Base-by-base conservation (phyloP, 2,113 vertebrate genomes). In the Lichenostomus cassidix region DNA sequence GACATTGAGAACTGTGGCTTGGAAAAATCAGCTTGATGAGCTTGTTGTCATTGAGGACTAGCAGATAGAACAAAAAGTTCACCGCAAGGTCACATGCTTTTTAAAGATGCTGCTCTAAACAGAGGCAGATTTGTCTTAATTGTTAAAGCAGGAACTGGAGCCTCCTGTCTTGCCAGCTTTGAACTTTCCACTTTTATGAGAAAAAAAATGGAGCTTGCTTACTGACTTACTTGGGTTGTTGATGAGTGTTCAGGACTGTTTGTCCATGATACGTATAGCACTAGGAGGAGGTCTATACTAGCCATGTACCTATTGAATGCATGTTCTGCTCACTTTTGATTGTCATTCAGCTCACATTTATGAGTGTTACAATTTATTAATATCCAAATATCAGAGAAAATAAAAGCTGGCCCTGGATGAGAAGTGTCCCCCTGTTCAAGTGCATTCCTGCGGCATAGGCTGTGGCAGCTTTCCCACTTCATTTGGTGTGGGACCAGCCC, bases 61-160 rank as follows among this genome's bases (percentile, higher is more conserved):
- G 75, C 46, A 80, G 75, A 62, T 78, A 67, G 92, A 92, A 74
- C 3, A 6, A 39, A 83, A 89, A 81, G 68, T 80, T 90, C 55
- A 71, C 37, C 63, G 63, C 9, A 42, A 88, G 90, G 83, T 92
- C 56, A 85, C 46, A 82, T 73, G 60, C 41, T 88, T 93, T 96
- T 89, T 93, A 82, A 93, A 89, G 60, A 53, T 65, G 49, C 85
- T 94, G 73, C 76, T 93, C 68, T 37, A 62, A 91, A 85, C 49
- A 89, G 90, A 86, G 81, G 47, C 53, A 55, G 75, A 77, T 78
- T 90, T 91, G 70, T 79, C 85, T 79, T 91, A 79, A 84, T 63
- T 92, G 60, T 78, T 85, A 60, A 94, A 95, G 67, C 73, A 87
- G 80, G 25, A 56, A 71, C 62, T 93, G 93, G 42, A 92, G 46